Evolutionary conservation across 2,113 vertebrate genomes (phyloP).

Genomic region (Daboia siamensis): DNA sequence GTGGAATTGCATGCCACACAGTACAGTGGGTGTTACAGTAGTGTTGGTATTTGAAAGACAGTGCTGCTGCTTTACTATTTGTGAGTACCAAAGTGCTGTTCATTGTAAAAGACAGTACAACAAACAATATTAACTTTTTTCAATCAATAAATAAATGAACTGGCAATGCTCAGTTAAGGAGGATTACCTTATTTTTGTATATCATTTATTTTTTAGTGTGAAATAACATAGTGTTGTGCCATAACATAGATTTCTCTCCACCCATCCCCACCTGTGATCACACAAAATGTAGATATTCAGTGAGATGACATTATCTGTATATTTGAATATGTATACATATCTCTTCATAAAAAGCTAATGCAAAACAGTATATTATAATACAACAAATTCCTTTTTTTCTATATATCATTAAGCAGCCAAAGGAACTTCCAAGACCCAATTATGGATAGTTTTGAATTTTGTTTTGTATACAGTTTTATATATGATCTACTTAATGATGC

Average conservation of each 20-base stretch:
- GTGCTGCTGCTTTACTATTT: slow-evolving; percentile 70
- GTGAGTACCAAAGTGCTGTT: slow-evolving; percentile 67
- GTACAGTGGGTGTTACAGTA: slow-evolving; percentile 63
- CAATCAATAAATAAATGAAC: slow-evolving; percentile 55
- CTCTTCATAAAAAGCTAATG: slow-evolving; percentile 52
- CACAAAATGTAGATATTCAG: slow-evolving; percentile 83
- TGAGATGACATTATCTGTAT: slow-evolving; percentile 75
- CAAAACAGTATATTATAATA: not conserved
- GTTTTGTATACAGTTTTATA: not conserved
- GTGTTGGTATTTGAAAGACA: slow-evolving; percentile 67
- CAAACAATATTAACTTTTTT: slow-evolving; percentile 58
- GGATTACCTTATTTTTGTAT: slow-evolving; percentile 68
- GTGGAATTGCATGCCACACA: slow-evolving; percentile 70
- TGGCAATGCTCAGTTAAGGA: slow-evolving; percentile 57
- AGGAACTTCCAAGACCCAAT: not conserved
- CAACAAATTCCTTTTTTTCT: not conserved
- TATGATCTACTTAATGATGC: not conserved
- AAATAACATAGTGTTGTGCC: slow-evolving; percentile 72
- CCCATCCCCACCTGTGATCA: slow-evolving; percentile 70
- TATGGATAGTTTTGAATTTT: not conserved
- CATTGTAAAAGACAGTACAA: slow-evolving; percentile 61
- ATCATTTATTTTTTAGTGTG: slow-evolving; percentile 68
- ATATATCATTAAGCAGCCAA: not conserved
- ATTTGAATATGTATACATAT: slow-evolving; percentile 48
- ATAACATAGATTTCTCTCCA: slow-evolving; percentile 43